Evolutionary conservation across 2,888 invertebrate species (phyloP).

Genomic region (Tiphia femorata): DNA sequence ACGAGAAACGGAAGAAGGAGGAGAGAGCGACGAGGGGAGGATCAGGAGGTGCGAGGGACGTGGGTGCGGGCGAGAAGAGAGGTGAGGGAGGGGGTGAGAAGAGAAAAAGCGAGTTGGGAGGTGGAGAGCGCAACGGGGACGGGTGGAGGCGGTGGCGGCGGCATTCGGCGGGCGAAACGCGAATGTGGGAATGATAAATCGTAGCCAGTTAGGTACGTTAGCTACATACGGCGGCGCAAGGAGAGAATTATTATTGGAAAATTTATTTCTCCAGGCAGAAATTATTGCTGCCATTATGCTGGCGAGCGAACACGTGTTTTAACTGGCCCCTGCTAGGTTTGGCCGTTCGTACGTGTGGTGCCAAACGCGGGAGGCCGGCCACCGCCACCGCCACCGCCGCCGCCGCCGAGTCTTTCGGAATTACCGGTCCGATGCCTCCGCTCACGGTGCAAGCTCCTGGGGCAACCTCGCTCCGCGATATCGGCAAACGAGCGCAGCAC

Average conservation of each 20-base stretch:
- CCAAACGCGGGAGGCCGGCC: too few relatives aligned
- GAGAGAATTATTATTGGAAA: constrained; percentile 65
- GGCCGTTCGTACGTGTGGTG: constrained; percentile 25
- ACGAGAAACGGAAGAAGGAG: background rate
- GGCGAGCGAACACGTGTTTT: constrained; percentile 60
- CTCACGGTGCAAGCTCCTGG: constrained; percentile 11
- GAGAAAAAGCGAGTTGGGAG: too few relatives aligned
- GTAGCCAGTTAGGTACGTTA: constrained; percentile 64
- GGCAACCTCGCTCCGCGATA: too few relatives aligned
- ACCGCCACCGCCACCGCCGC: too few relatives aligned
- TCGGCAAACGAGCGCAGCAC: too few relatives aligned
- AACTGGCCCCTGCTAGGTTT: constrained; percentile 51
- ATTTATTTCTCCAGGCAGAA: constrained; percentile 60
- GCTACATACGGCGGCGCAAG: constrained; percentile 58
- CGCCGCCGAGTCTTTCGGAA: constrained; percentile 20
- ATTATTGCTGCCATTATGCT: constrained; percentile 63
- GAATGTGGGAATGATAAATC: constrained; percentile 63
- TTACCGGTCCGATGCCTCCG: constrained; percentile 40
- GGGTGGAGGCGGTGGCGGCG: background rate
- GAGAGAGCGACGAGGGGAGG: background rate
- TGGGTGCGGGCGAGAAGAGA: constrained; percentile 2
- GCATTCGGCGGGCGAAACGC: constrained; percentile 38
- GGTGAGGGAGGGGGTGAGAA: constrained; percentile 12
- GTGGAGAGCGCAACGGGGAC: constrained; percentile 25
- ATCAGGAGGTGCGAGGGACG: constrained; percentile 7